phyloP scores from a whole-genome alignment of 2,888 invertebrate species.

The Lasioglossum villosulum region DNA sequence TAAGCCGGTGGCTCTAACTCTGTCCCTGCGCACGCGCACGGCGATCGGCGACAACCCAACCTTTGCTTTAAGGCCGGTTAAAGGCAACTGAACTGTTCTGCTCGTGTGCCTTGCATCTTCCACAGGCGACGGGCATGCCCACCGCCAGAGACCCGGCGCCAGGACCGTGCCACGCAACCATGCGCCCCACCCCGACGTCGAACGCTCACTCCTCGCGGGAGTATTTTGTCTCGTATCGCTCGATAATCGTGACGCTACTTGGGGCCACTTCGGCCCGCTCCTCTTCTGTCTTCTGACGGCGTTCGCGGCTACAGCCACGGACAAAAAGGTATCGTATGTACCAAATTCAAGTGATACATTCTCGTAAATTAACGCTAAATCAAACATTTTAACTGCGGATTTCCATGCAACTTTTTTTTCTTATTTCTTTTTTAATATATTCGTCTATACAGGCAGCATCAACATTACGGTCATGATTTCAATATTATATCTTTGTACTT shows the following conservation, averaged over 20 bases:
- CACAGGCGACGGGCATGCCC: constrained; percentile 70
- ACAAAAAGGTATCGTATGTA: neutral
- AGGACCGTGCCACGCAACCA: constrained; percentile 45
- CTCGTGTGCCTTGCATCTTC: constrained; percentile 78
- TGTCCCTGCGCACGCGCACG: constrained; percentile 64
- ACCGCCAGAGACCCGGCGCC: constrained; percentile 72
- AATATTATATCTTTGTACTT: too few species aligned
- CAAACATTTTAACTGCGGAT: too few species aligned
- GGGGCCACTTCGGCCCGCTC: constrained; percentile 11
- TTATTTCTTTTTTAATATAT: too few species aligned
- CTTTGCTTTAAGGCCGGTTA: constrained; percentile 78
- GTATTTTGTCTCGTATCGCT: constrained; percentile 45
- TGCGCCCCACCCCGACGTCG: constrained; percentile 39
- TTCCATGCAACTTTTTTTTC: too few species aligned
- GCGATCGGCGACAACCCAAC: constrained; percentile 66
- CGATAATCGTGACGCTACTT: constrained; percentile 45
- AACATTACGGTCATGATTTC: too few species aligned
- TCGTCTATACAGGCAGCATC: too few species aligned
- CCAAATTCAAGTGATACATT: too few species aligned
- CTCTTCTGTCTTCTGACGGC: constrained; percentile 14
- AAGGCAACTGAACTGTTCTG: constrained; percentile 79
- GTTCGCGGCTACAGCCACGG: neutral
- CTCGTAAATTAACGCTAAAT: too few species aligned
- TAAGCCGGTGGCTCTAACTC: constrained; percentile 59
- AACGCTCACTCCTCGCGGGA: neutral